These are phyloP conservation scores for Masticophis lateralis DNA, from an alignment of 2,797 vertebrate species.

Conservation along the genomic window DNA sequence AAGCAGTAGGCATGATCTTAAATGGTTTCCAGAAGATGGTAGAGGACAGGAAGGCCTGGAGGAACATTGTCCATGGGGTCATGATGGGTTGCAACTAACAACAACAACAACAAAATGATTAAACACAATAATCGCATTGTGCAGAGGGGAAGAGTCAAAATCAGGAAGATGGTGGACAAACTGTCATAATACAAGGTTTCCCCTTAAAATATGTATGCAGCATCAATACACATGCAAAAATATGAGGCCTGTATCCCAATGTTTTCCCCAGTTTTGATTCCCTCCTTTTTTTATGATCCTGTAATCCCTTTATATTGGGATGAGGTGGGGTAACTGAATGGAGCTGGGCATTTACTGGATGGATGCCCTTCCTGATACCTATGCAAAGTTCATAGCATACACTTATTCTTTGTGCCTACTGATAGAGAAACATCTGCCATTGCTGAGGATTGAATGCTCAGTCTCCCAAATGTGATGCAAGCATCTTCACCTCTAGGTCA, in stretches of 20 bases:
- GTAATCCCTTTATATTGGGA: background rate
- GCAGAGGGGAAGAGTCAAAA: background rate
- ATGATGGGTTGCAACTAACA: too few species aligned
- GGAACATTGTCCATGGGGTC: too few species aligned
- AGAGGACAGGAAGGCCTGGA: too few species aligned
- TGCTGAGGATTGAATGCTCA: background rate
- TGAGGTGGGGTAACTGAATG: background rate
- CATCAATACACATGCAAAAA: background rate
- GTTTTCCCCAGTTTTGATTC: background rate
- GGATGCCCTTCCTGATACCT: background rate
- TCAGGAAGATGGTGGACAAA: background rate
- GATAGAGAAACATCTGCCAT: background rate
- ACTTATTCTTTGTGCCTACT: background rate
- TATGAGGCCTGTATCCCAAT: background rate
- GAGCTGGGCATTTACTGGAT: background rate
- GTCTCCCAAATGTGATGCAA: background rate
- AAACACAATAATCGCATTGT: background rate
- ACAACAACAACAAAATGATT: background rate
- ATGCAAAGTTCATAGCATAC: background rate
- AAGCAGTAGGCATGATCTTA: too few species aligned
- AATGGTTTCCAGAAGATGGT: too few species aligned
- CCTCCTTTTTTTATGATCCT: background rate
- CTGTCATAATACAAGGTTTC: background rate
- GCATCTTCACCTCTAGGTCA: background rate
- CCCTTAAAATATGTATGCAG: background rate